phyloP scores from a whole-genome alignment of 2,888 invertebrate species.

The Cephalotes varians region DNA sequence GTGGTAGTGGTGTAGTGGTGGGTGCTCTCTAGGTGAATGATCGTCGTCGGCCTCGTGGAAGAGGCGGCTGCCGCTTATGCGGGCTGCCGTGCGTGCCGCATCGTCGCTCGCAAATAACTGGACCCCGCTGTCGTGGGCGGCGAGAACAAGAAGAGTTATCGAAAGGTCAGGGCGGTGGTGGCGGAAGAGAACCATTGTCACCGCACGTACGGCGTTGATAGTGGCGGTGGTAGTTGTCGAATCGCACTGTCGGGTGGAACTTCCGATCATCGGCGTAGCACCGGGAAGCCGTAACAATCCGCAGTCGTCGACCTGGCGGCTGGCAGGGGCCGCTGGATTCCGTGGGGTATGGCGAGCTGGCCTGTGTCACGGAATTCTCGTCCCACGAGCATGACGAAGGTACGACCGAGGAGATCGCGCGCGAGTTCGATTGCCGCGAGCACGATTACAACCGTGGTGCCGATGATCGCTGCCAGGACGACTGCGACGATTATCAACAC shows the following conservation, averaged over 20 bases:
- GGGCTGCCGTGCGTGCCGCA: constrained; percentile 73
- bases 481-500: constrained; percentile 52
- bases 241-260: constrained; percentile 39
- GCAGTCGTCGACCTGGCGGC: constrained; percentile 73
- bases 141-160: constrained; percentile 22
- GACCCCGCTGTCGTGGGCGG: constrained; percentile 51
- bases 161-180: constrained; percentile 23
- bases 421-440: constrained; percentile 51
- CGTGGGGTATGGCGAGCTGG: constrained; percentile 70
- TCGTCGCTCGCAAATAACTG: constrained; percentile 68
- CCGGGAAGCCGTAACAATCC: constrained; percentile 36
- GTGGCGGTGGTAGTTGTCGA: constrained; percentile 46
- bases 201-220: constrained; percentile 59
- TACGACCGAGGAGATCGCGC: constrained; percentile 54
- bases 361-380: constrained; percentile 47
- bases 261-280: constrained; percentile 50
- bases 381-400: constrained; percentile 53
- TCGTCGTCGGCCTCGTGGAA: constrained; percentile 76
- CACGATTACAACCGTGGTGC: constrained; percentile 48
- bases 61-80: constrained; percentile 74
- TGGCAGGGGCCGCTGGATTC: constrained; percentile 72
- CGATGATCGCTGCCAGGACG: constrained; percentile 44
- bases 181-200: constrained; percentile 39
- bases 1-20: constrained; percentile 70
- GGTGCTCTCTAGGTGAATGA: constrained; percentile 75